phyloP scores from a whole-genome alignment of 2,888 invertebrate species.

The Diarsia dahlii region DNA sequence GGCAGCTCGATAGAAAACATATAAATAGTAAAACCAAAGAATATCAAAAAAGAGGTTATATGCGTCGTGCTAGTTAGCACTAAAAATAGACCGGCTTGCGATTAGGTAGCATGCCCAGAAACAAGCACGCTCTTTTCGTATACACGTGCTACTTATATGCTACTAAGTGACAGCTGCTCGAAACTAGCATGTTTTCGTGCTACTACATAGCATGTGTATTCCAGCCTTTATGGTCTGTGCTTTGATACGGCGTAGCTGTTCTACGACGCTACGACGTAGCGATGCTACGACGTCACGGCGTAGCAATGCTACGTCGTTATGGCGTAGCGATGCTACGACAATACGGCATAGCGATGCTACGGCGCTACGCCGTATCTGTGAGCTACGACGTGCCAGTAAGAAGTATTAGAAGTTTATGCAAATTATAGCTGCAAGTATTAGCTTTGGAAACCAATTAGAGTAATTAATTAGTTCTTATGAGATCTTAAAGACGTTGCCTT shows the following conservation, averaged over 20 bases:
- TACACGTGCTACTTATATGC: too few species aligned
- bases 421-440: slow-evolving; percentile 50
- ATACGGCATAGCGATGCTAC: slow-evolving; percentile 32
- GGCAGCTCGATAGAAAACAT: too few species aligned
- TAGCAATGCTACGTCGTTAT: slow-evolving; percentile 31
- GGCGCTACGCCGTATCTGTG: slow-evolving; percentile 37
- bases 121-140: too few species aligned
- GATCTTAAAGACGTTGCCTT: slow-evolving; percentile 28
- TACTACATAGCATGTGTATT: too few species aligned
- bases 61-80: too few species aligned
- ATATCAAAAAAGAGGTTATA: too few species aligned
- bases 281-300: slow-evolving; percentile 7
- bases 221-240: slow-evolving; percentile 15
- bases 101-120: too few species aligned
- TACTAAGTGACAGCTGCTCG: too few species aligned
- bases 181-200: too few species aligned
- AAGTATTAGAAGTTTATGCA: slow-evolving; percentile 53
- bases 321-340: slow-evolving; percentile 8
- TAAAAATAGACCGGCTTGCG: too few species aligned
- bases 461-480: slow-evolving; percentile 44
- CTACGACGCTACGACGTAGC: slow-evolving; percentile 33
- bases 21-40: too few species aligned
- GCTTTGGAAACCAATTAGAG: slow-evolving; percentile 41
- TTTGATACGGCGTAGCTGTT: slow-evolving; percentile 17
- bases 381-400: slow-evolving; percentile 37